Conservation (phyloP, 2,797 vertebrate genomes). For the Gila robusta region DNA sequence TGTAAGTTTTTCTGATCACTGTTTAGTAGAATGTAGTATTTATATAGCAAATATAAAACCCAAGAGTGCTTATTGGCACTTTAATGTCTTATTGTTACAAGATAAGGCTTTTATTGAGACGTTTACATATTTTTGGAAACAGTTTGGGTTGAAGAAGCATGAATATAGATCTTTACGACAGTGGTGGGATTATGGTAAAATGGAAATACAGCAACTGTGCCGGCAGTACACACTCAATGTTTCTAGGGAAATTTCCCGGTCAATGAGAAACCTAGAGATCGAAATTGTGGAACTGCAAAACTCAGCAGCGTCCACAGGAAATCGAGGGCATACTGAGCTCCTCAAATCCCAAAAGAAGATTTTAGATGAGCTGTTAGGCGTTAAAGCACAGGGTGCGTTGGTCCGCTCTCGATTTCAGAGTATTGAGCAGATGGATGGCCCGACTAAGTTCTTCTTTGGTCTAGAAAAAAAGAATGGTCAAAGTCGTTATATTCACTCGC, state of each 20-base stretch:
- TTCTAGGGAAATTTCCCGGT: not conserved
- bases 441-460: slow-evolving; percentile 15
- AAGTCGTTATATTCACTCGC: not conserved
- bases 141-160: too few species aligned
- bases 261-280: not conserved
- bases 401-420: not conserved
- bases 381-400: slow-evolving; percentile 5
- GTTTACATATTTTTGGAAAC: too few species aligned
- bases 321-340: too few species aligned
- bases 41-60: not conserved
- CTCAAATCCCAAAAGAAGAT: too few species aligned
- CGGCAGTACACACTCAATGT: slow-evolving; percentile 24
- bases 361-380: too few species aligned
- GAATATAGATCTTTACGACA: too few species aligned
- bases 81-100: not conserved
- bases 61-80: slow-evolving; percentile 13
- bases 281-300: slow-evolving; percentile 37
- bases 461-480: not conserved
- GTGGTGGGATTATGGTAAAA: slow-evolving; percentile 29
- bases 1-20: not conserved
- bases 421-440: not conserved
- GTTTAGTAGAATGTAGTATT: not conserved
- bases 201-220: slow-evolving; percentile 4
- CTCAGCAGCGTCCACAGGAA: too few species aligned
- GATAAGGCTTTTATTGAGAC: not conserved